phyloP scores from a whole-genome alignment of 1,140 invertebrate genomes.

The Heliconius nattereri region DNA sequence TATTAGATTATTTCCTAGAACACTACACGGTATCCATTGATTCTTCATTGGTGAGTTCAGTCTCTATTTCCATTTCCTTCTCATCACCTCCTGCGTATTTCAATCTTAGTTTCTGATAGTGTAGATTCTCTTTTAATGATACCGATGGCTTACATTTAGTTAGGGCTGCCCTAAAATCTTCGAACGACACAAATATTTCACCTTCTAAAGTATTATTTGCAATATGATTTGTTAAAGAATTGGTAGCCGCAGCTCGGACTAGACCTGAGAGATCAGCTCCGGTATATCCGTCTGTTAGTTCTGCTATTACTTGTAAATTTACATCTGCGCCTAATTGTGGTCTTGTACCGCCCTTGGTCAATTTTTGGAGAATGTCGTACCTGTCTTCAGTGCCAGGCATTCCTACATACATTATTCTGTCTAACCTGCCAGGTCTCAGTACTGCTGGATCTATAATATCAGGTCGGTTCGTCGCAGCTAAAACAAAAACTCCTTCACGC shows the following conservation, averaged over 20 bases:
- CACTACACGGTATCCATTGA: constrained; percentile 75
- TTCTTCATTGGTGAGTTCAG: constrained; percentile 72
- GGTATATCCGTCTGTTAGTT: constrained; percentile 89
- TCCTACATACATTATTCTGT: constrained; percentile 97
- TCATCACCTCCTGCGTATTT: constrained; percentile 80
- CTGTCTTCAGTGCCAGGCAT: constrained; percentile 91
- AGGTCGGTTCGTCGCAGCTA: constrained; percentile 98
- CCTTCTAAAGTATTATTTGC: constrained; percentile 66
- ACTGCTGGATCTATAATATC: constrained; percentile 99
- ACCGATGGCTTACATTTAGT: constrained; percentile 91
- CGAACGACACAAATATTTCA: constrained; percentile 74
- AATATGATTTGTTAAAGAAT: constrained; percentile 84
- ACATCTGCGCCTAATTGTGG: constrained; percentile 90
- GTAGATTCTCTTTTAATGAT: constrained; percentile 84
- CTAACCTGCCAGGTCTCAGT: constrained; percentile 95
- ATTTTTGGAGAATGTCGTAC: constrained; percentile 92
- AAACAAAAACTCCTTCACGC: constrained; percentile 94
- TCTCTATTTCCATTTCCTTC: constrained; percentile 80
- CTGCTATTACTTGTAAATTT: constrained; percentile 86
- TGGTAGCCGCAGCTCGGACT: constrained; percentile 88
- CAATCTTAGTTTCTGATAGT: constrained; percentile 83
- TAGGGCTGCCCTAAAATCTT: constrained; percentile 84
- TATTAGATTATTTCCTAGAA: neutral
- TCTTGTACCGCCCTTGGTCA: constrained; percentile 93
- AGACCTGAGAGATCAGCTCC: constrained; percentile 95